Evolutionary conservation across 2,797 vertebrate genomes (phyloP).

Genomic region (Poeciliopsis turneri): DNA sequence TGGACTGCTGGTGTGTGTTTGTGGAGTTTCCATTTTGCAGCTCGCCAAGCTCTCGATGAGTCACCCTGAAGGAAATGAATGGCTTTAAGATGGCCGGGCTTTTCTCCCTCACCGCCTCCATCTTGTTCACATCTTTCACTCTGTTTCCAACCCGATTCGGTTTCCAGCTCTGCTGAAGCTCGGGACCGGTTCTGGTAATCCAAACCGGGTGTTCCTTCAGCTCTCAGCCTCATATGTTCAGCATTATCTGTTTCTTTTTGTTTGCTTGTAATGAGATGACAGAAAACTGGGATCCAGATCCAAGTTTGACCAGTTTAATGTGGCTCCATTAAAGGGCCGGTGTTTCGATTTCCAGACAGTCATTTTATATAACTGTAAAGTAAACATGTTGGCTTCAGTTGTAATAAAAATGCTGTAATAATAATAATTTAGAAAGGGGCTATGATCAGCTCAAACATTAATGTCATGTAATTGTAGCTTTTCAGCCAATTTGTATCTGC

Average conservation of each 20-base stretch:
- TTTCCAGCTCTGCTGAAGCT: slow-evolving; percentile 22
- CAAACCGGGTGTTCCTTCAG: slow-evolving; percentile 26
- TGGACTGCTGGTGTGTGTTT: slow-evolving; percentile 31
- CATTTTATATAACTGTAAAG: too few relatives aligned
- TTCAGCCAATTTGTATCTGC: too few relatives aligned
- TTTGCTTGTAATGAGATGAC: slow-evolving; percentile 32
- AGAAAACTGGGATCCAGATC: background rate
- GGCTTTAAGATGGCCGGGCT: slow-evolving; percentile 63
- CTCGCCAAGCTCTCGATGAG: slow-evolving; percentile 67
- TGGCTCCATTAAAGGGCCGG: slow-evolving; percentile 6
- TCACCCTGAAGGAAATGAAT: slow-evolving; percentile 69
- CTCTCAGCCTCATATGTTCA: slow-evolving; percentile 41
- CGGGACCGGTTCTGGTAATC: slow-evolving; percentile 18
- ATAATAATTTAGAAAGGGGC: too few relatives aligned
- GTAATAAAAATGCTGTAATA: too few relatives aligned
- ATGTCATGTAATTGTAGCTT: too few relatives aligned
- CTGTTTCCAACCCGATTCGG: slow-evolving; percentile 13
- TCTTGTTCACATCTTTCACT: background rate
- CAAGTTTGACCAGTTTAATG: slow-evolving; percentile 17
- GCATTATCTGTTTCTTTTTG: slow-evolving; percentile 28
- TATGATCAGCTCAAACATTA: too few relatives aligned
- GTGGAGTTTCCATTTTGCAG: slow-evolving; percentile 74
- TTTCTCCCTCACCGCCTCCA: background rate
- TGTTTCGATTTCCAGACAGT: too few relatives aligned
- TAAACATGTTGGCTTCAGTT: too few relatives aligned